phyloP scores from a whole-genome alignment of 1,140 invertebrate genomes.

The Batillaria attramentaria region DNA sequence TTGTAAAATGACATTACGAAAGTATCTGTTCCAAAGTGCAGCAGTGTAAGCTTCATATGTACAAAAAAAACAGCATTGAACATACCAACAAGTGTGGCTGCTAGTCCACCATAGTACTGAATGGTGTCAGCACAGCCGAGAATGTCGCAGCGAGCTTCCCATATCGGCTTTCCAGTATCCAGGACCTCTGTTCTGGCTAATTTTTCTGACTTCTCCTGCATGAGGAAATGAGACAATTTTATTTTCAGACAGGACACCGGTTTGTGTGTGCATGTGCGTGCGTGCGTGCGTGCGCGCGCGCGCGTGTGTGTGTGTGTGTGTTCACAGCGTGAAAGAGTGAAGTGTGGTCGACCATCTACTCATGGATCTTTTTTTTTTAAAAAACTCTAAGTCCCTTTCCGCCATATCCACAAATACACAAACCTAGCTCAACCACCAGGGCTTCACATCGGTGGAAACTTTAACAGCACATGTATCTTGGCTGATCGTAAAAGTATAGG shows the following conservation, averaged over 20 bases:
- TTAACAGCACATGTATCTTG: no score
- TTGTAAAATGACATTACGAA: no score
- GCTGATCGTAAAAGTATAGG: no score
- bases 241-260: neutral
- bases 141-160: constrained; percentile 74
- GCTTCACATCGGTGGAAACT: no score
- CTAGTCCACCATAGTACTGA: constrained; percentile 73
- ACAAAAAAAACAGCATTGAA: neutral
- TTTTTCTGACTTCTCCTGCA: constrained; percentile 66
- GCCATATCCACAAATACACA: no score
- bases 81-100: constrained; percentile 60
- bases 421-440: no score
- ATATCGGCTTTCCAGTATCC: constrained; percentile 75
- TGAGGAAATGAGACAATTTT: neutral
- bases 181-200: constrained; percentile 70
- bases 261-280: neutral
- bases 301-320: no score
- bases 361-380: neutral
- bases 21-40: neutral
- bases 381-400: neutral
- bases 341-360: neutral
- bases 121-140: constrained; percentile 72
- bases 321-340: no score
- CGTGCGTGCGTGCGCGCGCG: neutral
- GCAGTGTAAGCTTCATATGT: neutral